Evolutionary conservation across 1,140 invertebrate species (phyloP).

Genomic region (Tetramorium parvispinum): DNA sequence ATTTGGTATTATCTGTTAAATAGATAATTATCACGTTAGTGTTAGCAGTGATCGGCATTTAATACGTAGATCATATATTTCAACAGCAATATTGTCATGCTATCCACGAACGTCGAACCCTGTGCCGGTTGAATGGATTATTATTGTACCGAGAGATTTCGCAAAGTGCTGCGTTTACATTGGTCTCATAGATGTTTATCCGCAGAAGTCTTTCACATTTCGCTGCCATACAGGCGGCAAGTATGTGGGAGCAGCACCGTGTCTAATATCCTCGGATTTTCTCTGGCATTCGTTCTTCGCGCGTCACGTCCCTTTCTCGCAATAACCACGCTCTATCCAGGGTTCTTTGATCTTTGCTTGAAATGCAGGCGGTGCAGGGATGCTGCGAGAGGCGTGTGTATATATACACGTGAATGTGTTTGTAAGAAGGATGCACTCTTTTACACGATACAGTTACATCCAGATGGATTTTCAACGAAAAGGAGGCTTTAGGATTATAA

Average conservation of each 20-base stretch:
- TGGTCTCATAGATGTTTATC: constrained; percentile 8
- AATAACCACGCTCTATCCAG: constrained; percentile 19
- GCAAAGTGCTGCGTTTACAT: neutral
- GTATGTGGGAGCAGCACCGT: constrained; percentile 30
- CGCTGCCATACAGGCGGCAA: neutral
- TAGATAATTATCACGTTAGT: neutral
- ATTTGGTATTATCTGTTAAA: neutral
- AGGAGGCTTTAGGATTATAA: neutral
- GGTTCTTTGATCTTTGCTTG: constrained; percentile 43
- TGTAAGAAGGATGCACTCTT: neutral
- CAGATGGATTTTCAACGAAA: neutral
- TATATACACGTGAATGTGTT: neutral
- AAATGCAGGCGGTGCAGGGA: neutral
- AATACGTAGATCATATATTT: neutral
- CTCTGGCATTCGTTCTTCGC: constrained; percentile 28
- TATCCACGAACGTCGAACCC: neutral
- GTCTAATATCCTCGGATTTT: constrained; percentile 36
- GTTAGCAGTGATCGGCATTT: neutral
- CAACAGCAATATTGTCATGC: neutral
- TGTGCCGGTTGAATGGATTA: neutral
- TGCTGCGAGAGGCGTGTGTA: neutral
- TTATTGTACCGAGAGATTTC: constrained; percentile 9
- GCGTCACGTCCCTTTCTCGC: constrained; percentile 18
- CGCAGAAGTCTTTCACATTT: constrained; percentile 23
- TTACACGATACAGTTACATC: neutral